Evolutionary conservation across 2,113 vertebrate species (phyloP).

Genomic region (Sinocyclocheilus maitianheensis): DNA sequence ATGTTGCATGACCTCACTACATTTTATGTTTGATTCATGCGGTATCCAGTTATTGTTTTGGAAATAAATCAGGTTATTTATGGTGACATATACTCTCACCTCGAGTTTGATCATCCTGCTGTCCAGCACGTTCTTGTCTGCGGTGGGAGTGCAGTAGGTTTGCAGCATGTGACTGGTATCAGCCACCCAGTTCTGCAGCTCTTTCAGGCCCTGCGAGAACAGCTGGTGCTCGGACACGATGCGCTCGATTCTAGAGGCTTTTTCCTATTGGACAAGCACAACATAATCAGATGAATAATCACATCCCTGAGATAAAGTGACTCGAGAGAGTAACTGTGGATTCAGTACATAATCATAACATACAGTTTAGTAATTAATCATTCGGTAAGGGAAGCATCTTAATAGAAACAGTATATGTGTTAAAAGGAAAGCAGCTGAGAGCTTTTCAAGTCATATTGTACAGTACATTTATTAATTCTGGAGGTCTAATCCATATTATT

Average conservation of each 20-base stretch:
- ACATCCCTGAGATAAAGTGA: not conserved
- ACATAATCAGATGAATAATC: conserved; percentile 10
- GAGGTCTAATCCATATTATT: conserved; percentile 9
- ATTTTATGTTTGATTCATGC: not conserved
- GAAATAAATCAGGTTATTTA: not conserved
- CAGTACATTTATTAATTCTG: not conserved
- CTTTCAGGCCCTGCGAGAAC: conserved; percentile 86
- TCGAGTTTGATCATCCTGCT: conserved; percentile 93
- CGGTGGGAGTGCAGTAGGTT: conserved; percentile 86
- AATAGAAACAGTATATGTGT: conserved; percentile 23
- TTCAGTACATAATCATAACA: not conserved
- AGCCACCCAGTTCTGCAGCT: conserved; percentile 92
- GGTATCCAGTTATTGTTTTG: not conserved
- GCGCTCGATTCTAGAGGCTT: conserved; percentile 88
- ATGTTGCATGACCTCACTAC: not conserved
- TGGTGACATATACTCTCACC: conserved; percentile 67
- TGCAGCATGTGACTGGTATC: conserved; percentile 86
- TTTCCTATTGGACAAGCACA: conserved; percentile 78
- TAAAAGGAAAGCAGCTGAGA: conserved; percentile 2
- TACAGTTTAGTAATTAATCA: conserved; percentile 2
- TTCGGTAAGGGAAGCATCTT: not conserved
- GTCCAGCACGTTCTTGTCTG: conserved; percentile 89
- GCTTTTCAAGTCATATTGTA: not conserved
- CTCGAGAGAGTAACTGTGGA: not conserved
- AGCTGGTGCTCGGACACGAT: conserved; percentile 90